A percentile compares a stretch with the other conserved stretches of the same genome.
These are phyloP conservation scores for Myxocyprinus asiaticus DNA, from an alignment of 2,113 vertebrate species.

Conservation along the genomic window DNA sequence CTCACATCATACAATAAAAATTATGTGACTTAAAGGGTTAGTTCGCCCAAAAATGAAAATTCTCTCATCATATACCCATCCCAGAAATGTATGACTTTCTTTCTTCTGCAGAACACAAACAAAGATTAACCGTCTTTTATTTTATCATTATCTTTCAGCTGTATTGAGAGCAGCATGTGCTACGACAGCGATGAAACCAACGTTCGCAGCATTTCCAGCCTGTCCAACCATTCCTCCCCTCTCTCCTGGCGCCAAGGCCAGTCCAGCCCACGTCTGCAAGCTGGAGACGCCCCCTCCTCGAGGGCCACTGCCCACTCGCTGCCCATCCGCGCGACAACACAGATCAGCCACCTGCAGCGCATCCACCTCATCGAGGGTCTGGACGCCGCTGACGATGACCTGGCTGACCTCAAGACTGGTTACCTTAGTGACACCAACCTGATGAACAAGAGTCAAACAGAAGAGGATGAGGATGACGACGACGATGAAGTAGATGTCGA, in stretches of 20 bases:
- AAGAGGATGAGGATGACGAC: conserved; percentile 73
- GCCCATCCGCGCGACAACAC: conserved; percentile 82
- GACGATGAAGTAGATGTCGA: conserved; percentile 80
- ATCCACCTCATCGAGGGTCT: conserved; percentile 79
- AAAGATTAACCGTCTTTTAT: background rate
- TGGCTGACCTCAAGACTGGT: conserved; percentile 84
- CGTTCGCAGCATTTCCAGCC: conserved; percentile 85
- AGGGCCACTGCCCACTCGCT: conserved; percentile 84
- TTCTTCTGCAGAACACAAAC: background rate
- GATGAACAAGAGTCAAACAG: conserved; percentile 82
- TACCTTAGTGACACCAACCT: conserved; percentile 88
- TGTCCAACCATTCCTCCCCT: conserved; percentile 92
- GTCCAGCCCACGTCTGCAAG: conserved; percentile 91
- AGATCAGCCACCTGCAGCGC: conserved; percentile 85
- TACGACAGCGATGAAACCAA: conserved; percentile 94
- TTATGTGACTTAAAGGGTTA: too few species aligned
- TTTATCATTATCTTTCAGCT: conserved; percentile 69
- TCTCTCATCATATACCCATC: too few species aligned
- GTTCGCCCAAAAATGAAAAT: too few species aligned
- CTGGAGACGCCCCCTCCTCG: conserved; percentile 86
- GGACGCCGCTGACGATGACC: conserved; percentile 66
- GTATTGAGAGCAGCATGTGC: conserved; percentile 82
- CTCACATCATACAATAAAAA: too few species aligned
- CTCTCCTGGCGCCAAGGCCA: conserved; percentile 94
- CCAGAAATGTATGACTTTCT: too few species aligned